Percentiles rank a stretch among this genome's conserved stretches.
These are phyloP conservation scores for Pandemis heparana DNA, from an alignment of 2,888 invertebrate genomes.

Conservation along the genomic window DNA sequence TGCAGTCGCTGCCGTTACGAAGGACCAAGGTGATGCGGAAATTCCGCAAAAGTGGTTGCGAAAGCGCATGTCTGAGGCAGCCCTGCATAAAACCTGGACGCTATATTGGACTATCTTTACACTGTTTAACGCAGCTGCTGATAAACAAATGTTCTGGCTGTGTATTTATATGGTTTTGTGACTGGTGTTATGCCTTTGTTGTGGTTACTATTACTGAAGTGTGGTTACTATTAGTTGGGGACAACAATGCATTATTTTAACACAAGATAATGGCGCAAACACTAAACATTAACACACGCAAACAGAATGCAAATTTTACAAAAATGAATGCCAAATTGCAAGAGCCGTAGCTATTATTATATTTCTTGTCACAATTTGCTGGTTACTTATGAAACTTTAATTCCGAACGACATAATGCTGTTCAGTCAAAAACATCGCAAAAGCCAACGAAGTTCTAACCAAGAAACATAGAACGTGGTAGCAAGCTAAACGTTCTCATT, in stretches of 20 bases:
- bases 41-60: not conserved
- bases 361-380: too few relatives aligned
- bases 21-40: not conserved
- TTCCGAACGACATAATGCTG: not conserved
- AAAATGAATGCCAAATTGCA: too few relatives aligned
- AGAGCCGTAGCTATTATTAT: too few relatives aligned
- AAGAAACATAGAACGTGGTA: constrained; percentile 4
- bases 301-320: too few relatives aligned
- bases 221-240: not conserved
- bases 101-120: constrained; percentile 35
- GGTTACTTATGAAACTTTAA: too few relatives aligned
- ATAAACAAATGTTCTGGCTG: not conserved
- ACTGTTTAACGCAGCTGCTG: constrained; percentile 20
- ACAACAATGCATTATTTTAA: not conserved
- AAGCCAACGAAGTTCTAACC: constrained; percentile 9
- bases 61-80: not conserved
- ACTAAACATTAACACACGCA: too few relatives aligned
- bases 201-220: not conserved
- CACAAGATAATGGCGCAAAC: not conserved
- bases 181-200: not conserved
- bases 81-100: constrained; percentile 52
- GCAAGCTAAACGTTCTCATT: constrained; percentile 29
- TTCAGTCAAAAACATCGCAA: not conserved
- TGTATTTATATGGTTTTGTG: not conserved
- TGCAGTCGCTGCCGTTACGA: not conserved